Evolutionary conservation across 1,140 invertebrate species (phyloP).

Genomic region (Drosophila insularis): DNA sequence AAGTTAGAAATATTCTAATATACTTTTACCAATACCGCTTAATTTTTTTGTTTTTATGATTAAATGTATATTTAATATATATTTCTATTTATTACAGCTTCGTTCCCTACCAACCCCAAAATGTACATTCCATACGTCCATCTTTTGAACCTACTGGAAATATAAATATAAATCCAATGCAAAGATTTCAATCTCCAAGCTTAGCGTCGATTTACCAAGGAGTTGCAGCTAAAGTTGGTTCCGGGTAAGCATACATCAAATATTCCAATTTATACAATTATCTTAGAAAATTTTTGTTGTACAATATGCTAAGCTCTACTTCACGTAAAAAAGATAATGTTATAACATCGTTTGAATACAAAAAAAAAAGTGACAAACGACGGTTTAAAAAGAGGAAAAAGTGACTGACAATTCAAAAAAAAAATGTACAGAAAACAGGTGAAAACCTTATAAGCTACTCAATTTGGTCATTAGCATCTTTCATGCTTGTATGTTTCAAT

Average conservation of each 20-base stretch:
- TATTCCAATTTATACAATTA: conserved; percentile 2
- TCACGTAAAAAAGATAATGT: neutral
- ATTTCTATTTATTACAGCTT: conserved; percentile 34
- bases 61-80: too few species aligned
- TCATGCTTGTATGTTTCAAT: too few species aligned
- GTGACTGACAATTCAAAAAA: too few species aligned
- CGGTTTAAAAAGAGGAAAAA: too few species aligned
- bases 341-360: too few species aligned
- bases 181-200: conserved; percentile 66
- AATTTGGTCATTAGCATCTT: too few species aligned
- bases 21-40: too few species aligned
- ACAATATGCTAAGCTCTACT: neutral
- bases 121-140: conserved; percentile 60
- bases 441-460: too few species aligned
- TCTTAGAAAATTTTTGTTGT: neutral
- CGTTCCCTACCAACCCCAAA: conserved; percentile 59
- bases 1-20: too few species aligned
- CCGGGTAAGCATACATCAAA: conserved; percentile 57
- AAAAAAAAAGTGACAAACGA: too few species aligned
- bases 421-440: too few species aligned
- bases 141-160: conserved; percentile 54
- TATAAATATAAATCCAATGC: conserved; percentile 63
- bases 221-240: conserved; percentile 76
- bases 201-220: conserved; percentile 80
- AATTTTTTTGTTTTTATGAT: too few species aligned